Percentiles rank a stretch among this genome's conserved stretches.
Evolutionary conservation across 1,140 invertebrate species (phyloP).

Genomic region (Bombus pyrosoma): DNA sequence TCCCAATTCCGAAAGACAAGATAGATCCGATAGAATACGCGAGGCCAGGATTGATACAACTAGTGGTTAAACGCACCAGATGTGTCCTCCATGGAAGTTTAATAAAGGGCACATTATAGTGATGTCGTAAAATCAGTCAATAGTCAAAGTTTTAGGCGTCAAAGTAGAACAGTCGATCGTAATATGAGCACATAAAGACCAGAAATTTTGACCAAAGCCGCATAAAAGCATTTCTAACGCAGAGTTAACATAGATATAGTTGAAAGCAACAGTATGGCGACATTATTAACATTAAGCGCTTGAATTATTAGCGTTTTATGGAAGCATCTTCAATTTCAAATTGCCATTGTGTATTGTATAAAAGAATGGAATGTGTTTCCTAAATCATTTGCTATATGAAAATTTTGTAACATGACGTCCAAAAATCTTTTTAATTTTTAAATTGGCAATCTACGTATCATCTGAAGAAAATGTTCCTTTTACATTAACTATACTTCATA

Average conservation of each 20-base stretch:
- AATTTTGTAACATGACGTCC: too few species aligned
- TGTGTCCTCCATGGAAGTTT: constrained; percentile 59
- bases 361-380: too few species aligned
- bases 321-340: too few species aligned
- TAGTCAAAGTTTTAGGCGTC: neutral
- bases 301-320: too few species aligned
- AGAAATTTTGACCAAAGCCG: neutral
- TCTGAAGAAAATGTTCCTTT: too few species aligned
- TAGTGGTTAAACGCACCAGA: constrained; percentile 34
- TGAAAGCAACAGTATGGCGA: too few species aligned
- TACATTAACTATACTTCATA: neutral
- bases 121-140: neutral
- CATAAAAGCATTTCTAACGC: too few species aligned
- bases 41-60: neutral
- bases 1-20: constrained; percentile 30
- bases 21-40: constrained; percentile 34
- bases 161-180: neutral
- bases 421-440: too few species aligned
- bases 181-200: neutral
- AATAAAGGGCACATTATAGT: neutral
- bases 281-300: neutral
- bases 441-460: too few species aligned
- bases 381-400: too few species aligned
- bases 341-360: too few species aligned
- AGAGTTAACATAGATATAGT: too few species aligned